Base-by-base conservation (phyloP, 1,140 invertebrate species). In the Tetramorium parvispinum region DNA sequence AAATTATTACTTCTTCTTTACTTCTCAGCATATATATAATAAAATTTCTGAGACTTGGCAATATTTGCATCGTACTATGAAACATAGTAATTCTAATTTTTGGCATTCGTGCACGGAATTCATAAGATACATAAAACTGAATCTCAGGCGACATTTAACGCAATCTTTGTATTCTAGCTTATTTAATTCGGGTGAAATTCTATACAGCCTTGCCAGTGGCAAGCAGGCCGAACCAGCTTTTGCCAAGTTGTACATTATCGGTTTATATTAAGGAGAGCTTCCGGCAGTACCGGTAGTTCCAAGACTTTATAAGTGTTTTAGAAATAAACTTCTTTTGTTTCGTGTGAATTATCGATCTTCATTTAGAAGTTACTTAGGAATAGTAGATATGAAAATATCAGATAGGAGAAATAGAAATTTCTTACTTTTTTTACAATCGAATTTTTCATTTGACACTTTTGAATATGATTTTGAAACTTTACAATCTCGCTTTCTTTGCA, bases 191-290 rank as follows among this genome's bases (percentile, higher is more conserved):
- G 37, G 18, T 13, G 49, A 61, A 77, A 81, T 89, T 86, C n/a
- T 27, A 24, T 13, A 43, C 55, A 49, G 43, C 43, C 27, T 21
- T 49, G 49, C 61, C 66, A 86, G 51, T 55, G 10, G 43, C 18
- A 65, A 18, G 57, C 49, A 81, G 37, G 18, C 51, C n/a, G 18
- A 53, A 18, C 24, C 37, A 13, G 49, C 57, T 87, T 76, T 86
- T 83, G 88, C 61, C 85, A 65, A 83, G 65, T 85, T 85, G 53
- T 87, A 79, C 79, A 75, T 90, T 90, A 89, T 89, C 85, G 43
- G 68, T 76, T 85, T 87, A 81, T 61, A 75, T 68, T 43, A 18
- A 21, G 32, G 2, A 57, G 43, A 83, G 37, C 76, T 86, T 76
- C 18, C 57, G 49, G 10, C 27, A 10, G 6, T 53, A 61, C n/a